Base-by-base conservation (phyloP, 2,888 invertebrate species). In the Bombyx huttoni region DNA sequence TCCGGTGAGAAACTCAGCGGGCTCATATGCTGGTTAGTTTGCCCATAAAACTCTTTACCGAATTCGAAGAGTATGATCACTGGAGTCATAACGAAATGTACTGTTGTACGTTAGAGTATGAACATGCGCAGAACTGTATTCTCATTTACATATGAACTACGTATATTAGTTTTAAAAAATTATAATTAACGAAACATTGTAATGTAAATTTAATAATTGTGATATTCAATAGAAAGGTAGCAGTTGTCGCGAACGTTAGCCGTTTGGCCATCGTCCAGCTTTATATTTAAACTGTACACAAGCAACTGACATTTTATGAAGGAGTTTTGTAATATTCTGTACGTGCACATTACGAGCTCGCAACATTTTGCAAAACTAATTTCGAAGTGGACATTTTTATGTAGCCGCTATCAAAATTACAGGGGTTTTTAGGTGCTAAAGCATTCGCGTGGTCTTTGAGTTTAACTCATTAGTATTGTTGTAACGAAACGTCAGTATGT, bases 161-260 rank as follows among this genome's bases (percentile, higher is more conserved):
- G n/a, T n/a, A n/a, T n/a, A n/a, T n/a, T n/a, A n/a, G n/a, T n/a
- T n/a, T n/a, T n/a, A n/a, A n/a, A n/a, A n/a, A n/a, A n/a, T n/a
- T n/a, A n/a, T 3, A 24, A 24, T 24, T 1, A 24, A 24, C 24
- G 24, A 24, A 24, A 69, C 70, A 70, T 63, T 62, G 57, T 61
- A 72, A 81, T 77, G 75, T 80, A 81, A 73, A 75, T 79, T 77
- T 75, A 77, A 81, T 83, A 83, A 85, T 83, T 81, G 81, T 85
- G 82, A 81, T 81, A 76, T 83, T 78, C 75, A 78, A 74, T 78
- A 75, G 78, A 81, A 79, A 75, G 65, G 64, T 47, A 47, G 40
- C 49, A 60, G 65, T 66, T 70, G 71, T 68, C 78, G 78, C 75
- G 67, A 69, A 64, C 46, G 47, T 52, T 49, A 49, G 52, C 40